phyloP scores from a whole-genome alignment of 1,140 invertebrate genomes.

The Apis dorsata region DNA sequence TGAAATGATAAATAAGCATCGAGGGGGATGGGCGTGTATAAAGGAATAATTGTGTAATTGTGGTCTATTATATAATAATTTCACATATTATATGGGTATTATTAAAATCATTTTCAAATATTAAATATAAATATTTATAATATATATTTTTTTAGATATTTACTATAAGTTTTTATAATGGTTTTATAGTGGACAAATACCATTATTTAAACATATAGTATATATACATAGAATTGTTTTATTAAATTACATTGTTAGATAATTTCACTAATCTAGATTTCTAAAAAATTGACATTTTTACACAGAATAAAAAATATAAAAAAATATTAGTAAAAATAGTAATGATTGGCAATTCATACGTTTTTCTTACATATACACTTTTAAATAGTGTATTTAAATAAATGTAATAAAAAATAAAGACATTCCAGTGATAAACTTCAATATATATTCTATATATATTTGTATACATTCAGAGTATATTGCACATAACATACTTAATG shows the following conservation, averaged over 20 bases:
- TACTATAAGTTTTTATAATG: slow-evolving; percentile 69
- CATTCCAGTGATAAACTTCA: slow-evolving; percentile 32
- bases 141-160: not conserved
- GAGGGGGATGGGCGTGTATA: not conserved
- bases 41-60: slow-evolving; percentile 6
- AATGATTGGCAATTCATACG: not conserved
- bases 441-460: slow-evolving; percentile 21
- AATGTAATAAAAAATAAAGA: slow-evolving; percentile 13
- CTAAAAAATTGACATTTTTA: slow-evolving; percentile 26
- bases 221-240: slow-evolving; percentile 1
- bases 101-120: slow-evolving; percentile 22
- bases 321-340: slow-evolving; percentile 9
- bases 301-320: slow-evolving; percentile 31
- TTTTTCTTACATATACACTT: not conserved
- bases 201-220: slow-evolving; percentile 68
- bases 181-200: slow-evolving; percentile 64
- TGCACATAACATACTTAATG: slow-evolving; percentile 44
- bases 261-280: not conserved
- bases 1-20: slow-evolving; percentile 3
- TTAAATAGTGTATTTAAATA: slow-evolving; percentile 9
- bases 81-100: slow-evolving; percentile 24
- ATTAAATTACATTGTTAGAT: slow-evolving; percentile 17
- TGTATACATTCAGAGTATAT: slow-evolving; percentile 5
- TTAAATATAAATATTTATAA: slow-evolving; percentile 26
- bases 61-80: slow-evolving; percentile 15